These are phyloP conservation scores for Alosa sapidissima DNA, from an alignment of 2,797 vertebrate genomes.

Conservation along the genomic window DNA sequence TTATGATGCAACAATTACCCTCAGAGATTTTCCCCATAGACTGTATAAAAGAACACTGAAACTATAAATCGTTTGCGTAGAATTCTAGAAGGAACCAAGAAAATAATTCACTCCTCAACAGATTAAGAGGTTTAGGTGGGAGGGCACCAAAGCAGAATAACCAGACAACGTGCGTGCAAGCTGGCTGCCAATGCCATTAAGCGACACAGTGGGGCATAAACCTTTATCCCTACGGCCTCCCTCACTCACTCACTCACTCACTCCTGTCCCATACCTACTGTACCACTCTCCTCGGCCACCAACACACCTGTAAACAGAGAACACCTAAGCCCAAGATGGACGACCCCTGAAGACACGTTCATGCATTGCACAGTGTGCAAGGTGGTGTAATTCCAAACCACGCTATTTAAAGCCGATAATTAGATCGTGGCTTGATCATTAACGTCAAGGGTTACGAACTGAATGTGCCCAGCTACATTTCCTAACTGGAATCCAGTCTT, in stretches of 20 bases:
- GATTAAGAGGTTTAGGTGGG: background rate
- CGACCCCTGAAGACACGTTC: background rate
- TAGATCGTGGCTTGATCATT: background rate
- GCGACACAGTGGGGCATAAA: background rate
- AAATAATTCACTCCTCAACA: background rate
- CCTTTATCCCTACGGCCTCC: background rate
- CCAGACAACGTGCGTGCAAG: background rate
- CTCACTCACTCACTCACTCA: background rate
- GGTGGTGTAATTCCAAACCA: background rate
- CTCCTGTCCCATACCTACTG: slow-evolving; percentile 50
- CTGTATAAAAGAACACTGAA: no score
- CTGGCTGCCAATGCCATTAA: background rate
- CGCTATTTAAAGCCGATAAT: background rate
- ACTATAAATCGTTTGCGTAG: no score
- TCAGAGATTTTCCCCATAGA: no score
- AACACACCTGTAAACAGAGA: slow-evolving; percentile 62
- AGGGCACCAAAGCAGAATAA: background rate
- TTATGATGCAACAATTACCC: no score
- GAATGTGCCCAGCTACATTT: background rate
- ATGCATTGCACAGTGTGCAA: background rate
- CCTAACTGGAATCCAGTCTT: background rate
- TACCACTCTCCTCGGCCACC: slow-evolving; percentile 61
- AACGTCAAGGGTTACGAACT: background rate
- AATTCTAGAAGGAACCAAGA: no score
- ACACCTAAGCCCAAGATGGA: background rate